A percentile compares a stretch with the other conserved stretches of the same genome.
Evolutionary conservation across 2,888 invertebrate genomes (phyloP).

Genomic region (Chalcosyrphus nemorum): DNA sequence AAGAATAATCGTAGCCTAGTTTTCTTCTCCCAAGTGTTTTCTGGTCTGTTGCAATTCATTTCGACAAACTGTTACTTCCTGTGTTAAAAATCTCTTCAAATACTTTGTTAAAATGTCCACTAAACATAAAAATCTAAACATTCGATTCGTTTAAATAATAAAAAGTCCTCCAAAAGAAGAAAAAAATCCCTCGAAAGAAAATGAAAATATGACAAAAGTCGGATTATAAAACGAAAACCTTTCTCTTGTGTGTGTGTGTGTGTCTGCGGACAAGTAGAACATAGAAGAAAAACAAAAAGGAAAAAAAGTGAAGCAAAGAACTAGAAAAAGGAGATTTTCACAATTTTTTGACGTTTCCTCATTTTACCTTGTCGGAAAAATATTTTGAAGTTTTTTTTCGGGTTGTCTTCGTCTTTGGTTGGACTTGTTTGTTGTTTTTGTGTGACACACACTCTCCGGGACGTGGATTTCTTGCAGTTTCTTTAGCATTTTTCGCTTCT

Average conservation of each 20-base stretch:
- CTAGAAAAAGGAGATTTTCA: not conserved
- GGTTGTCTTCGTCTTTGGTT: not conserved
- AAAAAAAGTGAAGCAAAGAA: conserved; percentile 32
- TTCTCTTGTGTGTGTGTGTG: not conserved
- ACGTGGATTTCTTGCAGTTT: conserved; percentile 4
- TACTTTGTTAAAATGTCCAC: conserved; percentile 1
- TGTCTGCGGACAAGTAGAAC: conserved; percentile 37
- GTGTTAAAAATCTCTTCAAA: not conserved
- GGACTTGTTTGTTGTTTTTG: conserved; percentile 63
- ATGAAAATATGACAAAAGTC: conserved; percentile 32
- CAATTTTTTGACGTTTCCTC: conserved; percentile 61
- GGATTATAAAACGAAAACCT: conserved; percentile 51
- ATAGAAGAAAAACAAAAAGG: conserved; percentile 28
- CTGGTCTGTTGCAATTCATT: conserved; percentile 61
- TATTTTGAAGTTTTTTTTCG: conserved; percentile 51
- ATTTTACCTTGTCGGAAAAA: conserved; percentile 55
- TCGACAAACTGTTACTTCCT: conserved; percentile 44
- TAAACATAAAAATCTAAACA: not conserved
- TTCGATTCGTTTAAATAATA: not conserved
- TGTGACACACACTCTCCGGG: too few species aligned
- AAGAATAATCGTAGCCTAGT: conserved; percentile 62
- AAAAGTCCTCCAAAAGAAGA: not conserved
- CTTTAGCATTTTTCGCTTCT: not conserved
- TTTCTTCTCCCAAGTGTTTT: conserved; percentile 62
- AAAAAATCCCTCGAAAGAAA: not conserved